A percentile compares a stretch with the other conserved stretches of the same genome.
Evolutionary conservation across 2,888 invertebrate species (phyloP).

Genomic region (Eilema caniola): DNA sequence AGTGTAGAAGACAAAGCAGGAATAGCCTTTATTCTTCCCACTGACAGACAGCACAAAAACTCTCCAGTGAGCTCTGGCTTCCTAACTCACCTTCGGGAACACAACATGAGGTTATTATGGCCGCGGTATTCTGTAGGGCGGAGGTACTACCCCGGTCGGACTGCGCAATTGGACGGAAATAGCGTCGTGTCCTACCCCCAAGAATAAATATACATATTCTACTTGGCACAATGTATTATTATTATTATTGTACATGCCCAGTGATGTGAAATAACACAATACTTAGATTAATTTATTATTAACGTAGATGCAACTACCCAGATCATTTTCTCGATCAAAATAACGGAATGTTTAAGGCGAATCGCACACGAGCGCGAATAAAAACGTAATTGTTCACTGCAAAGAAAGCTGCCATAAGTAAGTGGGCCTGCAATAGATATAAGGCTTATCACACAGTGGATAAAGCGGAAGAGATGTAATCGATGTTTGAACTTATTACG

Average conservation of each 20-base stretch:
- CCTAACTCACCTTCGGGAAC: too few relatives aligned
- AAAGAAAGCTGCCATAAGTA: conserved; percentile 73
- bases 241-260: not conserved
- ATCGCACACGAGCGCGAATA: conserved; percentile 38
- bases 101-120: too few relatives aligned
- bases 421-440: conserved; percentile 57
- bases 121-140: too few relatives aligned
- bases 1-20: too few relatives aligned
- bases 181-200: too few relatives aligned
- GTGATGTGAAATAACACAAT: not conserved
- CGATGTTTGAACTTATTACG: not conserved
- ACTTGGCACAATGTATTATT: too few relatives aligned
- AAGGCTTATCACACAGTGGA: conserved; percentile 33
- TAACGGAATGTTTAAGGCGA: conserved; percentile 46
- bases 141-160: too few relatives aligned
- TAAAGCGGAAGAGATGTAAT: not conserved
- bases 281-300: not conserved
- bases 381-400: conserved; percentile 61
- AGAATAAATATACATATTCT: not conserved
- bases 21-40: too few relatives aligned
- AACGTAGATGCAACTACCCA: conserved; percentile 5
- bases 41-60: too few relatives aligned
- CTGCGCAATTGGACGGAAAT: too few relatives aligned
- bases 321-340: conserved; percentile 37
- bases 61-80: too few relatives aligned